Evolutionary conservation across 2,113 vertebrate genomes (phyloP), one percentile per base, ranked within the genome.

Genomic region (Barbus barbus): DNA sequence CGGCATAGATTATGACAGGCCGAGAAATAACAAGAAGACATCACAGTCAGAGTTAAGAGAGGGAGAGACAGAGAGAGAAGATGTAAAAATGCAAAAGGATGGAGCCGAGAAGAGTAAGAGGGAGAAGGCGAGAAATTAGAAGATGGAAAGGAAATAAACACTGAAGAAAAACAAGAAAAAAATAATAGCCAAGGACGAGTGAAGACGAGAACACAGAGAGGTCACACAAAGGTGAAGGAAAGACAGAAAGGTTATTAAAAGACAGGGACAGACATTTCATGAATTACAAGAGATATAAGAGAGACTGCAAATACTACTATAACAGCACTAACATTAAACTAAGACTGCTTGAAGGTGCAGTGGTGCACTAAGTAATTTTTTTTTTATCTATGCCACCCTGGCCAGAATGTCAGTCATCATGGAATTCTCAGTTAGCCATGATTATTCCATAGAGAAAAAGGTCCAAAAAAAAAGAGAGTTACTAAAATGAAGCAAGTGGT

Each of bases 1-100:
- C 75, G 88, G 91, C 92, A 94, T 94, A 93, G 93, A 93, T 95
- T 94, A 94, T 94, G 93, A 94, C 93, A 94, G 93, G 89, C 92
- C 93, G 92, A 93, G 92, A 93, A 94, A 94, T 93, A 93, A 94
- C 91, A 93, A 91, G 81, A 89, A 5, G 41, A 46, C 56, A 51
- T 63, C 24, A 69, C 22, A 65, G 28, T n/a, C 67, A 48, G 44
- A 33, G 22, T 58, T 75, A 38, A 74, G 72, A 51, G 33, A 38
- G 33, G 4, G 18, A n/a, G 65, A 38, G 33, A 69, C 18, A 31
- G 48, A 80, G 65, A 72, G 28, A 73, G 61, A 71, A 81, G 69
- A 61, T 36, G 36, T 22, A 5, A n/a, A 58, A 61, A 53, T 20
- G 76, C 60, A 78, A 53, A 77, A 46, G 22, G 56, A 60, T 33